Conservation (phyloP, 2,888 invertebrate species). For the Leptarthrus brevirostris region DNA sequence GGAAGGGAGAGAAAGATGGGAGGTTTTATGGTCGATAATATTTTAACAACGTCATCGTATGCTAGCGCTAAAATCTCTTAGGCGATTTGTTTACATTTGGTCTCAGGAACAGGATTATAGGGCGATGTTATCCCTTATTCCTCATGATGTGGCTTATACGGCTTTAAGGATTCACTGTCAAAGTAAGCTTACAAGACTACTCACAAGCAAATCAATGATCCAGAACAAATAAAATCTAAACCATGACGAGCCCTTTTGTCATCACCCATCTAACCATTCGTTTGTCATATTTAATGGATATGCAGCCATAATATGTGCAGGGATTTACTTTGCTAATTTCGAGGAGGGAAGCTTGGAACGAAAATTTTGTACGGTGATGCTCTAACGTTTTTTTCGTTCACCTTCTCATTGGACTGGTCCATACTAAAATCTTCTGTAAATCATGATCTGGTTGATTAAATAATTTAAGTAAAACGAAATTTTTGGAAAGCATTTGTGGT, state of each 20-base stretch:
- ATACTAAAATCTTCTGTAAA: too few relatives aligned
- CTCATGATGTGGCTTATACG: neutral
- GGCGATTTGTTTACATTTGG: constrained; percentile 36
- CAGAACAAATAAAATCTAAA: constrained; percentile 23
- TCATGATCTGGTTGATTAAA: too few relatives aligned
- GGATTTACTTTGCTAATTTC: too few relatives aligned
- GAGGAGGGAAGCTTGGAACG: too few relatives aligned
- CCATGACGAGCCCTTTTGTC: neutral
- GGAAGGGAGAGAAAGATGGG: neutral
- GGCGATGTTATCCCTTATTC: neutral
- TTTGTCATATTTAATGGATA: constrained; percentile 37
- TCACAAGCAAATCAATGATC: constrained; percentile 17
- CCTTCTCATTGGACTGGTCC: too few relatives aligned
- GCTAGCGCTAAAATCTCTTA: neutral
- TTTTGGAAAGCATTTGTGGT: too few relatives aligned
- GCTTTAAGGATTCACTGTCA: neutral
- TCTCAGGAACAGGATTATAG: neutral
- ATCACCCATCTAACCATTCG: constrained; percentile 18
- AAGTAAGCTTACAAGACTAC: too few relatives aligned
- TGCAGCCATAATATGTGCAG: too few relatives aligned
- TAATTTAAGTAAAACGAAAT: too few relatives aligned
- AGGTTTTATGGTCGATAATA: constrained; percentile 1
- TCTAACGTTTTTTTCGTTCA: too few relatives aligned
- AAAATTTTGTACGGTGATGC: too few relatives aligned
- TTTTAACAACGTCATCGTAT: constrained; percentile 15